Base-by-base conservation (phyloP, 2,113 vertebrate genomes). In the Rhea pennata region DNA sequence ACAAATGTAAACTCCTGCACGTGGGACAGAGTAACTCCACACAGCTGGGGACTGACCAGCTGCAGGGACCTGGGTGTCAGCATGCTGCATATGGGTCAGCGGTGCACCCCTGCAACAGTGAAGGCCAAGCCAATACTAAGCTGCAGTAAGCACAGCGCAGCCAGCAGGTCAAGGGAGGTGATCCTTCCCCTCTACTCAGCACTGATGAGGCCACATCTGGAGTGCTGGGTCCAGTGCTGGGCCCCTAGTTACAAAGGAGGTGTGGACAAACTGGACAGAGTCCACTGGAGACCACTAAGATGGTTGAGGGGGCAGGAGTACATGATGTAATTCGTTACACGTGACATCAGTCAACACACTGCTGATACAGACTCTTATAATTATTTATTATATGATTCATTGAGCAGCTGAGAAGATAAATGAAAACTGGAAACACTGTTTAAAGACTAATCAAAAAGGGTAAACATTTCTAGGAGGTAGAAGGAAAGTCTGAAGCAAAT, bases 141-240 rank as follows among this genome's bases (percentile, higher is more conserved):
- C 19, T 67, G 6, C 0, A 0, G 17, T 48, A 82, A 66, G 42
- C 72, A 83, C 0, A 0, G 15, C 22, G 33, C 20, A 26, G 50
- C 27, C 65, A 75, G 81, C 48, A 87, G 39, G 26, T 65, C 48
- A 50, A 50, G 16, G 26, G 33, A 80, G 75, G 16, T 16, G 53
- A 53, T 66, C 82, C 14, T 67, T 76, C 10, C 9, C 16, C 15
- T 16, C 27, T 2, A 6, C 13, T 67, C 53, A 64, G 46, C 50
- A 33, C 10, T 31, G n/a, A 3, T 20, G 61, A 70, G 20, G 33
- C 26, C 67, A 29, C 56, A 59, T 10, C 29, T 33, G 56, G 56
- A 59, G 56, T 19, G 16, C 29, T 10, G 56, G 54, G 16, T 6
- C 56, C 56, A 33, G 29, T 33, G 56, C 29, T 33, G 56, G 29